Evolutionary conservation across 2,113 vertebrate genomes (phyloP).

Genomic region (Lucifuga dentata): DNA sequence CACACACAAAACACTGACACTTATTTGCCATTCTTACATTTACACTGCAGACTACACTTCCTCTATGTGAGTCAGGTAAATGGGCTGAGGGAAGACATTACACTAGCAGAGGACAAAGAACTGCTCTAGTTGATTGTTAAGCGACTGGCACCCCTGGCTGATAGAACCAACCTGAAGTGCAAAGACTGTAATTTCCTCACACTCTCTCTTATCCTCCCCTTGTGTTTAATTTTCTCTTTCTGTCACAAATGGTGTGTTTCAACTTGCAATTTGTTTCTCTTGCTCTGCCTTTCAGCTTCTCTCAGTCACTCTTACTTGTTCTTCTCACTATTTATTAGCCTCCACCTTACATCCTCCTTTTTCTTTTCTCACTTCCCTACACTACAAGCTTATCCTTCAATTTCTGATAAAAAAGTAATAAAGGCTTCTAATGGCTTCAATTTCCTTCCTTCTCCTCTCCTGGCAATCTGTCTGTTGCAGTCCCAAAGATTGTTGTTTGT

Average conservation of each 20-base stretch:
- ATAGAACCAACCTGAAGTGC: conserved; percentile 46
- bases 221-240: conserved; percentile 53
- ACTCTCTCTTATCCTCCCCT: conserved; percentile 38
- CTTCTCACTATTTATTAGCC: conserved; percentile 30
- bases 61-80: conserved; percentile 44
- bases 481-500: conserved; percentile 78
- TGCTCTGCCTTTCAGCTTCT: conserved; percentile 36
- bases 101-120: conserved; percentile 46
- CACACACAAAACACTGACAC: conserved; percentile 19
- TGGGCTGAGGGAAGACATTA: conserved; percentile 44
- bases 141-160: conserved; percentile 36
- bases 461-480: conserved; percentile 65
- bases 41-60: conserved; percentile 43
- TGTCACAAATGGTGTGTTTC: conserved; percentile 19
- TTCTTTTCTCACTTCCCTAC: conserved; percentile 50
- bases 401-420: conserved; percentile 86
- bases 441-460: conserved; percentile 66
- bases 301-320: conserved; percentile 28
- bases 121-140: conserved; percentile 48
- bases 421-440: conserved; percentile 80
- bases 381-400: conserved; percentile 66
- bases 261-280: conserved; percentile 41
- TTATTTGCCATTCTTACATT: conserved; percentile 46
- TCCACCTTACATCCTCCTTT: conserved; percentile 36
- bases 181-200: conserved; percentile 60